Evolutionary conservation across 2,113 vertebrate genomes (phyloP).

Genomic region (Stegostoma tigrinum): DNA sequence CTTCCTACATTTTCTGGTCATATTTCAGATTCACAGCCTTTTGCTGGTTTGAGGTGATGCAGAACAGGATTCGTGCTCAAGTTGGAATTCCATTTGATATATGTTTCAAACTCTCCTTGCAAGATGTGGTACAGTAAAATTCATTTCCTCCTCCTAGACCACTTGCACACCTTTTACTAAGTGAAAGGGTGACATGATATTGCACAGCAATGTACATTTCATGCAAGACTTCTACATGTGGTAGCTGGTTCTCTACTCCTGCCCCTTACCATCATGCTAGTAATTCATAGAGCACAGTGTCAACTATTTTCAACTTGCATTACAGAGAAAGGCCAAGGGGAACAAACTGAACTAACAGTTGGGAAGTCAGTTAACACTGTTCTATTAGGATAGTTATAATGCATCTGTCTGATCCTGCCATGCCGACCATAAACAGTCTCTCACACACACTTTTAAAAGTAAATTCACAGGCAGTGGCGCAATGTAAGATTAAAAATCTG

Average conservation of each 20-base stretch:
- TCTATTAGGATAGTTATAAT: neutral
- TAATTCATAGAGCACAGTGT: neutral
- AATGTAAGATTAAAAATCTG: neutral
- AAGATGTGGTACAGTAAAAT: neutral
- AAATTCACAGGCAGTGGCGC: too few relatives aligned
- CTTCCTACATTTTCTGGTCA: too few relatives aligned
- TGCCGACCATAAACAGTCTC: neutral
- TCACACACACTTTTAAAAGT: neutral
- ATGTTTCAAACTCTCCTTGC: neutral
- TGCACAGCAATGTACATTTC: neutral
- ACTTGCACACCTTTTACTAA: neutral
- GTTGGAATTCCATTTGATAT: neutral
- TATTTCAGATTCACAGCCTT: too few relatives aligned
- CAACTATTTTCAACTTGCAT: neutral
- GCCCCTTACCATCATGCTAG: neutral
- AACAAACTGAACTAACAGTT: neutral
- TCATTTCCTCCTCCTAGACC: neutral
- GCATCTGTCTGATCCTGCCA: neutral
- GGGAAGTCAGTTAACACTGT: neutral
- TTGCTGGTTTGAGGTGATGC: neutral
- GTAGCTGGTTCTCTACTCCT: neutral
- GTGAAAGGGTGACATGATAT: neutral
- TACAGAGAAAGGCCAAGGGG: too few relatives aligned
- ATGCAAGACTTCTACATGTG: neutral
- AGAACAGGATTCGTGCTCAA: neutral